Percentiles rank a stretch among this genome's conserved stretches.
Evolutionary conservation across 2,797 vertebrate species (phyloP).

Genomic region (Percopsis omiscomaycus): DNA sequence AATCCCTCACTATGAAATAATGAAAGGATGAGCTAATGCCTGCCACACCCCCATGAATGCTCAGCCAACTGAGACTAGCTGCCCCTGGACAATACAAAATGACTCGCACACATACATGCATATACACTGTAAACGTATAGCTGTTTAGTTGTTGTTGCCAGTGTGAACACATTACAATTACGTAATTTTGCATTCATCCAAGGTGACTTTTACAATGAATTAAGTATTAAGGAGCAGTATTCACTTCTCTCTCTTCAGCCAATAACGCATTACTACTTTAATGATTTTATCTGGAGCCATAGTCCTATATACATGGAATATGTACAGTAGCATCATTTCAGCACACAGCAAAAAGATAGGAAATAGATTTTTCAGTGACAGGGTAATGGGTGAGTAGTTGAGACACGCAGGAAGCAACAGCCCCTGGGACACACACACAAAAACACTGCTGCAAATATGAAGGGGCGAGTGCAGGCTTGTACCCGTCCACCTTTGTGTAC

Average conservation of each 20-base stretch:
- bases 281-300: constrained; percentile 15
- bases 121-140: constrained; percentile 7
- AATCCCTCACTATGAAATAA: constrained; percentile 10
- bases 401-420: constrained; percentile 53
- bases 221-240: too few relatives aligned
- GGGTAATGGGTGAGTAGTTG: constrained; percentile 48
- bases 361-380: constrained; percentile 41
- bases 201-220: too few relatives aligned
- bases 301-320: constrained; percentile 33
- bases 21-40: constrained; percentile 40
- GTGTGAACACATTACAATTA: too few relatives aligned
- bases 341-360: constrained; percentile 53
- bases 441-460: constrained; percentile 26
- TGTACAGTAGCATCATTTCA: background rate
- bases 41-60: constrained; percentile 12
- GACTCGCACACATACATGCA: background rate
- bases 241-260: too few relatives aligned
- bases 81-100: constrained; percentile 1
- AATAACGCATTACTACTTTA: background rate
- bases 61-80: constrained; percentile 40
- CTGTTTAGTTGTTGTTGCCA: too few relatives aligned
- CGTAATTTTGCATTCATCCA: too few relatives aligned
- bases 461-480: constrained; percentile 53
- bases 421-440: constrained; percentile 31
- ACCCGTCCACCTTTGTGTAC: constrained; percentile 18